Percentiles rank a stretch among this genome's conserved stretches.
Conservation (phyloP, 2,797 vertebrate genomes). For the Cygnus olor region DNA sequence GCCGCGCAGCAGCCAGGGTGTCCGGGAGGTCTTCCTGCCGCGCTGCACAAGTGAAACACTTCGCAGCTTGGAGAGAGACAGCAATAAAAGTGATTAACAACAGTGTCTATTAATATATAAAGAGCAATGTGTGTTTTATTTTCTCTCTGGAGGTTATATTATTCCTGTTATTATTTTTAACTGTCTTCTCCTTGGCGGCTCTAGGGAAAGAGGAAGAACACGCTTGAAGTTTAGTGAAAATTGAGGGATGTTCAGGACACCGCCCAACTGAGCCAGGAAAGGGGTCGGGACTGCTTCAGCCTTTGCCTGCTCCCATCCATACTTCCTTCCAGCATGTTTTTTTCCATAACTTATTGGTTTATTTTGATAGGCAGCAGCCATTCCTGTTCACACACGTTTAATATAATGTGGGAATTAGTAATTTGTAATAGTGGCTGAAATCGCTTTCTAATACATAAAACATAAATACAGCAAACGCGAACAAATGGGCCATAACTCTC, state of each 20-base stretch:
- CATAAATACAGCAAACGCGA: slow-evolving; percentile 67
- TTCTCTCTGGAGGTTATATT: neutral
- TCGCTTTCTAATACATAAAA: slow-evolving; percentile 68
- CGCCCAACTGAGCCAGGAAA: neutral
- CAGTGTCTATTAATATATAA: neutral
- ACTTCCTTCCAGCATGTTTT: neutral
- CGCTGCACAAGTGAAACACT: neutral
- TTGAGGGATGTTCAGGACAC: neutral
- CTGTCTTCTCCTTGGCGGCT: neutral
- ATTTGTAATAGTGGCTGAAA: slow-evolving; percentile 60
- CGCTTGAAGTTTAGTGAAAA: neutral
- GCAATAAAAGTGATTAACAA: neutral
- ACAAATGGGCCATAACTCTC: slow-evolving; percentile 75
- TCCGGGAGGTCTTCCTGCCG: neutral
- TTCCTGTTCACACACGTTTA: slow-evolving; percentile 12
- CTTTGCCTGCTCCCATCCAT: accelerated
- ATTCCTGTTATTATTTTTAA: neutral
- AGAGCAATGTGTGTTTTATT: neutral
- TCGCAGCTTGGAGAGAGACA: neutral
- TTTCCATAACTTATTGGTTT: neutral
- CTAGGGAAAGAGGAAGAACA: neutral
- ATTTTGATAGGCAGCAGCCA: slow-evolving; percentile 49
- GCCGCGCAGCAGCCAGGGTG: neutral
- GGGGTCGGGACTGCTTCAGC: neutral
- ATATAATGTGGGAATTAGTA: slow-evolving; percentile 57